phyloP scores from a whole-genome alignment of 2,797 vertebrate species.

The Pelochelys cantorii region DNA sequence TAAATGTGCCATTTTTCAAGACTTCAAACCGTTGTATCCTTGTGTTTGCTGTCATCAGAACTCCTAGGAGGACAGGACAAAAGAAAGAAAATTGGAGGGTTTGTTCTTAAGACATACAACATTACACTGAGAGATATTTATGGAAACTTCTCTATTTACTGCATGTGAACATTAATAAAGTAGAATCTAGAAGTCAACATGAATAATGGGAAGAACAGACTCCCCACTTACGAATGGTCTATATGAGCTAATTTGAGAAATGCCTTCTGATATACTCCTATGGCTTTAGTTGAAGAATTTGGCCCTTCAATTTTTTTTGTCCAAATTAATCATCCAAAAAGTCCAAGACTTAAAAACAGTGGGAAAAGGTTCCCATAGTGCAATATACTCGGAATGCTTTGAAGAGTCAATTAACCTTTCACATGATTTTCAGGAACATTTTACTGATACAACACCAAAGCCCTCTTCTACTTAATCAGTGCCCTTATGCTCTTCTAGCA shows the following conservation, averaged over 20 bases:
- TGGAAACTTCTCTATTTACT: not conserved
- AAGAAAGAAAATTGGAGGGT: not conserved
- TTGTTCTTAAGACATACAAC: not conserved
- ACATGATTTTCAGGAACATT: not conserved
- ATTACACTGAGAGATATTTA: not conserved
- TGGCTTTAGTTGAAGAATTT: not conserved
- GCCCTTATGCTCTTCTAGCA: not conserved
- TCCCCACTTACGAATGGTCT: not conserved
- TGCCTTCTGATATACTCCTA: not conserved
- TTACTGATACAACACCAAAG: not conserved
- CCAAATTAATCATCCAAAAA: not conserved
- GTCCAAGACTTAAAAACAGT: not conserved
- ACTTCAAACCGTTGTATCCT: conserved; percentile 88
- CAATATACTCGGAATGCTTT: not conserved
- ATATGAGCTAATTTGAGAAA: not conserved
- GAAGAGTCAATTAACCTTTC: not conserved
- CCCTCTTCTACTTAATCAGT: not conserved
- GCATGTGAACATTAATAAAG: not conserved
- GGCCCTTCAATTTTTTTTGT: not conserved
- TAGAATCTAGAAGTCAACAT: not conserved
- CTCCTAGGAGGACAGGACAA: conserved; percentile 76
- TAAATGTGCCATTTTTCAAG: conserved; percentile 87
- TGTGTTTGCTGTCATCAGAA: conserved; percentile 84
- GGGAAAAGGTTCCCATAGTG: not conserved
- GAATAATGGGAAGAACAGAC: not conserved